A percentile compares a stretch with the other conserved stretches of the same genome.
Evolutionary conservation across 1,140 invertebrate species (phyloP).

Genomic region (Gryllus bimaculatus): DNA sequence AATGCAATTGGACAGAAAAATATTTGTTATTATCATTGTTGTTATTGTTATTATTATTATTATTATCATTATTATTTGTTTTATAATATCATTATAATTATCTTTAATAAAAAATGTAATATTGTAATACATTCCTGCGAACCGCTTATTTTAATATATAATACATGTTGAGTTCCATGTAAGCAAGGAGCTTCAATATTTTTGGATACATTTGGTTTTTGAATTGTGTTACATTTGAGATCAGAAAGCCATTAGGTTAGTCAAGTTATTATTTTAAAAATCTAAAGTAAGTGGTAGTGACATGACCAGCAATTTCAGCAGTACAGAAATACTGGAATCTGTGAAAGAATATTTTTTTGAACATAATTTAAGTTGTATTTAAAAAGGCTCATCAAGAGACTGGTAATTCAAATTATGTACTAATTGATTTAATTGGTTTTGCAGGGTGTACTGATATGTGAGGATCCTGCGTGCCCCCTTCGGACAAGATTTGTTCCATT

Average conservation of each 20-base stretch:
- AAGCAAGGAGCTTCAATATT: too few relatives aligned
- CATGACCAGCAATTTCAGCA: background rate
- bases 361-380: background rate
- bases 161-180: too few relatives aligned
- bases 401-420: background rate
- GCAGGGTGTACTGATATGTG: conserved; percentile 70
- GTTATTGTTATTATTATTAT: too few relatives aligned
- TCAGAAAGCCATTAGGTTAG: background rate
- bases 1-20: too few relatives aligned
- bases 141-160: too few relatives aligned
- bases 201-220: too few relatives aligned
- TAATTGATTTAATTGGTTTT: conserved; percentile 17
- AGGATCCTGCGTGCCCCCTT: conserved; percentile 73
- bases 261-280: background rate
- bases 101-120: too few relatives aligned
- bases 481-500: conserved; percentile 55
- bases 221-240: background rate
- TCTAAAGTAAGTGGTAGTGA: background rate
- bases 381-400: background rate
- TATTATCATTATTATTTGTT: too few relatives aligned
- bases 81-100: too few relatives aligned
- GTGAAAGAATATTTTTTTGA: background rate
- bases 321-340: background rate
- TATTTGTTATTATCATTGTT: too few relatives aligned
- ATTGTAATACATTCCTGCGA: too few relatives aligned